phyloP scores from a whole-genome alignment of 2,797 vertebrate species.

The Cirrhinus molitorella region DNA sequence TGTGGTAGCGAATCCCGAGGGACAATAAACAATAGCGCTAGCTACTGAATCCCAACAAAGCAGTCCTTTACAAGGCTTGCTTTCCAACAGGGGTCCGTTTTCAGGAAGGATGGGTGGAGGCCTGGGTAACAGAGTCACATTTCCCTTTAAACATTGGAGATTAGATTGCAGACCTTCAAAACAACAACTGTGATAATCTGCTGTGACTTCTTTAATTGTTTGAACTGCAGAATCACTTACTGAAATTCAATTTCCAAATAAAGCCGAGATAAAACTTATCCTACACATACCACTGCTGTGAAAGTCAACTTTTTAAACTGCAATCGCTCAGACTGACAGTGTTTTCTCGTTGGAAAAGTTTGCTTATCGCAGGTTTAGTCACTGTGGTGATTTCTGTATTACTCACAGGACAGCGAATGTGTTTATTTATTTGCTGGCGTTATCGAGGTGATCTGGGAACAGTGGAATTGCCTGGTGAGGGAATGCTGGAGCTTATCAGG shows the following conservation, averaged over 20 bases:
- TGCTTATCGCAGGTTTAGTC: neutral
- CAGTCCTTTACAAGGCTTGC: conserved; percentile 41
- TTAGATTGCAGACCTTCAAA: conserved; percentile 37
- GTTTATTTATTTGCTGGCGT: conserved; percentile 58
- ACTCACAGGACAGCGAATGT: conserved; percentile 28
- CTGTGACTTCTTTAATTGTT: neutral
- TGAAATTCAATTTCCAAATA: neutral
- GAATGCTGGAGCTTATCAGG: conserved; percentile 78
- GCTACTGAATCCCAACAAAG: conserved; percentile 51
- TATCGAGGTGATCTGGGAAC: conserved; percentile 55
- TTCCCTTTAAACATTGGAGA: conserved; percentile 57
- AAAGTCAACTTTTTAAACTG: conserved; percentile 40
- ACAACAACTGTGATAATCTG: conserved; percentile 28
- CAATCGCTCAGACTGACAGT: conserved; percentile 34
- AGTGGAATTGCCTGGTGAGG: conserved; percentile 51
- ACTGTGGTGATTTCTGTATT: neutral
- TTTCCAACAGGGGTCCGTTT: conserved; percentile 64
- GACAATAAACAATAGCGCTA: conserved; percentile 74
- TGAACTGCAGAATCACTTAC: conserved; percentile 2
- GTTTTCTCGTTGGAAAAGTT: neutral
- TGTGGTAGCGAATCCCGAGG: conserved; percentile 58
- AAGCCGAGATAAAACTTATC: neutral
- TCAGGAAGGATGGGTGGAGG: conserved; percentile 74
- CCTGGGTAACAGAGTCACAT: conserved; percentile 47
- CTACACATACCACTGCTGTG: neutral